Evolutionary conservation across 2,888 invertebrate species (phyloP).

Genomic region (Oxycera nigricornis): DNA sequence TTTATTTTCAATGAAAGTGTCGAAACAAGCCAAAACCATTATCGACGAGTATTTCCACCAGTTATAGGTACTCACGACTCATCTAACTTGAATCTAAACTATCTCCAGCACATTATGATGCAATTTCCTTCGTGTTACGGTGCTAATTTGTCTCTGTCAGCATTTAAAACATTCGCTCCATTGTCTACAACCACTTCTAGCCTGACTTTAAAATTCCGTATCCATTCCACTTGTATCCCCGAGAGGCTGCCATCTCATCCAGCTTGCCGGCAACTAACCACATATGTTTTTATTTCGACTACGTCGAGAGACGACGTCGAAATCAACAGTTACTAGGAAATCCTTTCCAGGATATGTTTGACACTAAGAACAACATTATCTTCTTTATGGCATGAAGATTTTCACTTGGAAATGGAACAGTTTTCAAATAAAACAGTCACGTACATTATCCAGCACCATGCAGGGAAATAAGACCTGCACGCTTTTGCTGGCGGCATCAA

Average conservation of each 20-base stretch:
- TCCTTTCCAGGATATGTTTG: slow-evolving; percentile 46
- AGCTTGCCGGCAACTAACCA: background rate
- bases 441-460: slow-evolving; percentile 41
- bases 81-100: no score
- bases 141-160: background rate
- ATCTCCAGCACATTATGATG: no score
- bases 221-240: background rate
- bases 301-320: slow-evolving; percentile 1
- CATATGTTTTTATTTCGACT: background rate
- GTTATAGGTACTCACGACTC: no score
- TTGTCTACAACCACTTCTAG: background rate
- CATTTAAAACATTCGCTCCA: background rate
- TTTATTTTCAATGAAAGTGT: no score
- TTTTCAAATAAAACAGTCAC: slow-evolving; percentile 47
- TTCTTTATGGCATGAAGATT: slow-evolving; percentile 46
- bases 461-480: background rate
- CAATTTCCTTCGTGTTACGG: no score
- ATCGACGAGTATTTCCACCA: no score
- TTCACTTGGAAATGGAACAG: slow-evolving; percentile 45
- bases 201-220: background rate
- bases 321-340: slow-evolving; percentile 46
- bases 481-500: slow-evolving; percentile 2
- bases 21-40: no score
- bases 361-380: slow-evolving; percentile 47
- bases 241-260: background rate